Evolutionary conservation across 2,113 vertebrate genomes (phyloP).

Genomic region (Psettodes erumei): DNA sequence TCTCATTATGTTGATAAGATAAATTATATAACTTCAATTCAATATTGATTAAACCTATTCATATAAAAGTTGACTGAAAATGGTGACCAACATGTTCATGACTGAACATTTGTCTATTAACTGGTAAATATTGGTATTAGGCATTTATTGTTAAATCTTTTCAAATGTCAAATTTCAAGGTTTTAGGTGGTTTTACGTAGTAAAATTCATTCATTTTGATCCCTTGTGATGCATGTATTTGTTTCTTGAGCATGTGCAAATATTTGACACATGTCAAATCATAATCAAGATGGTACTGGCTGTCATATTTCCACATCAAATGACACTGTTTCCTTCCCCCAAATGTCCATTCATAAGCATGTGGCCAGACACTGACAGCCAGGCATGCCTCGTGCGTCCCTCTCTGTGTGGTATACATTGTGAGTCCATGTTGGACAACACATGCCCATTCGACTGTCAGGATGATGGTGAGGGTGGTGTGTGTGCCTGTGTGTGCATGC

Average conservation of each 20-base stretch:
- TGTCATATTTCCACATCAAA: conserved; percentile 50
- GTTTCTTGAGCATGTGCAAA: conserved; percentile 58
- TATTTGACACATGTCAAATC: conserved; percentile 65
- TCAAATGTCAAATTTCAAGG: neutral
- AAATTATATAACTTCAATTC: too few relatives aligned
- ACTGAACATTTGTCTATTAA: too few relatives aligned
- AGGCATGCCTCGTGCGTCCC: conserved; percentile 46
- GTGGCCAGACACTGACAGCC: conserved; percentile 58
- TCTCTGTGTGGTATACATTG: conserved; percentile 62
- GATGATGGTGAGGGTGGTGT: conserved; percentile 25
- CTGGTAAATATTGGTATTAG: neutral
- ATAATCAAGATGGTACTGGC: conserved; percentile 70
- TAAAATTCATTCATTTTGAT: neutral
- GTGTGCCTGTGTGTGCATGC: conserved; percentile 27
- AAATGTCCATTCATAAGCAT: conserved; percentile 80
- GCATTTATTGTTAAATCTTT: neutral
- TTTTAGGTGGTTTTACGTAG: neutral
- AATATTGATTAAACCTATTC: too few relatives aligned
- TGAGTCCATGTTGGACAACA: conserved; percentile 81
- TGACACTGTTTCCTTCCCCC: conserved; percentile 32
- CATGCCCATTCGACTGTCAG: conserved; percentile 70
- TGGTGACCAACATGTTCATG: too few relatives aligned
- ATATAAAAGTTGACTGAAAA: too few relatives aligned
- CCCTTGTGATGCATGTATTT: conserved; percentile 8
- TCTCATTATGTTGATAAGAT: too few relatives aligned